Base-by-base conservation (phyloP, 2,888 invertebrate species). In the Rhyacophila evoluta region DNA sequence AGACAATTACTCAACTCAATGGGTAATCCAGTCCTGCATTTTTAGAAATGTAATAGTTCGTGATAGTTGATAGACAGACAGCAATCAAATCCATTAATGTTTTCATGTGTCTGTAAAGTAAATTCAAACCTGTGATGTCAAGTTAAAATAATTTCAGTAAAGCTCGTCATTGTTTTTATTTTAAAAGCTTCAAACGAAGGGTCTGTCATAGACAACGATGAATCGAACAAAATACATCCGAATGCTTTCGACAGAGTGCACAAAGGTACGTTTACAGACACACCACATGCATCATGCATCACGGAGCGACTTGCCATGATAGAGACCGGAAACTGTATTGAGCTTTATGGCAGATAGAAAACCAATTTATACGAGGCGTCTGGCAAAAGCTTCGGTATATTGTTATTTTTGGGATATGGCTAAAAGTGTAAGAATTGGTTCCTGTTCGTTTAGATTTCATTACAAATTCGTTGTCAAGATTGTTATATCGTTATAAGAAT, bases 281-380 rank as follows among this genome's bases (percentile, higher is more conserved):
- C 55, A 25, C 25, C 5, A 4, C 55, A 55, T 55, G 55, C 55
- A 55, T 55, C 55, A 55, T 55, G 55, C 55, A 55, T 55, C 55
- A 19, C 19, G 25, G 1, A 10, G 1, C 25, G 8, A 25, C 19
- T 55, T 55, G 55, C 55, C 6, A 2, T 33, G 25, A 8, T 1
- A 55, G 25, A 55, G 29, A 55, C 25, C 55, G 55, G 55, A 55
- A 55, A 55, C 55, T 55, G 19, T 55, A 55, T 25, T 19, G 55
- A 55, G 55, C 15, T 55, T 55, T 55, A 55, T 55, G 55, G 55
- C 2, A 19, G 55, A 0, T 55, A n/a, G 25, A 25, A 55, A 55
- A 55, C 55, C 55, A 55, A 19, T 55, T 8, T 19, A 55, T 55
- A 19, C 55, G 55, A 55, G 55, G 55, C 55, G 55, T 55, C 55